Evolutionary conservation across 2,113 vertebrate species (phyloP).

Genomic region (Oreochromis niloticus): DNA sequence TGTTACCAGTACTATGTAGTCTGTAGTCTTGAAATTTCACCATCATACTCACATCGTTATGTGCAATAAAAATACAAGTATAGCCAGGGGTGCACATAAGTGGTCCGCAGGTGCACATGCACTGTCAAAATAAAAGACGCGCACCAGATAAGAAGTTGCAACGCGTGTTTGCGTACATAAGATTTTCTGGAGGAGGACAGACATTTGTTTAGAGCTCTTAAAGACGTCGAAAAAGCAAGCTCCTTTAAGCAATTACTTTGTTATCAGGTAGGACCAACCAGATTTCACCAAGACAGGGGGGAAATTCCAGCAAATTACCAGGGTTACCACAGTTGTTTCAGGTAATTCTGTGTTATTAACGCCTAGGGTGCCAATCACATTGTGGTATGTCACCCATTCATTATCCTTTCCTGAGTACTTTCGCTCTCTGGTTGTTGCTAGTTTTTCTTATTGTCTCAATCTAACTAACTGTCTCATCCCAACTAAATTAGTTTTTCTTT

Average conservation of each 20-base stretch:
- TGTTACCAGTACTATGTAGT: not conserved
- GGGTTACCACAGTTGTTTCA: conserved; percentile 71
- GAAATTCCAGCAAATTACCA: conserved; percentile 65
- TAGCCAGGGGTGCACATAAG: not conserved
- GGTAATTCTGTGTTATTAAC: conserved; percentile 76
- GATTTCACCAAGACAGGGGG: conserved; percentile 44
- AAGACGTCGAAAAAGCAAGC: not conserved
- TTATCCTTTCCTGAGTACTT: conserved; percentile 68
- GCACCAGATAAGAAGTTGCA: not conserved
- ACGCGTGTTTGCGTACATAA: not conserved
- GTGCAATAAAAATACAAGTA: not conserved
- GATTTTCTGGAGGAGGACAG: not conserved
- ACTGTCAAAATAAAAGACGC: not conserved
- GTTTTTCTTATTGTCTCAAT: not conserved
- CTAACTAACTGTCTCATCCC: not conserved
- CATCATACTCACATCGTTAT: not conserved
- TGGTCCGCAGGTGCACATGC: not conserved
- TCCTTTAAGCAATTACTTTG: not conserved
- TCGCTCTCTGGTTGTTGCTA: not conserved
- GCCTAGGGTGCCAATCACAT: conserved; percentile 66
- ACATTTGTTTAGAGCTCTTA: not conserved
- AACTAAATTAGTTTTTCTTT: not conserved
- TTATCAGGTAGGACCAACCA: not conserved
- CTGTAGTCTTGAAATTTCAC: not conserved
- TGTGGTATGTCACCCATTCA: conserved; percentile 59